phyloP scores from a whole-genome alignment of 2,113 vertebrate species.

The Australoheros scitulus region DNA sequence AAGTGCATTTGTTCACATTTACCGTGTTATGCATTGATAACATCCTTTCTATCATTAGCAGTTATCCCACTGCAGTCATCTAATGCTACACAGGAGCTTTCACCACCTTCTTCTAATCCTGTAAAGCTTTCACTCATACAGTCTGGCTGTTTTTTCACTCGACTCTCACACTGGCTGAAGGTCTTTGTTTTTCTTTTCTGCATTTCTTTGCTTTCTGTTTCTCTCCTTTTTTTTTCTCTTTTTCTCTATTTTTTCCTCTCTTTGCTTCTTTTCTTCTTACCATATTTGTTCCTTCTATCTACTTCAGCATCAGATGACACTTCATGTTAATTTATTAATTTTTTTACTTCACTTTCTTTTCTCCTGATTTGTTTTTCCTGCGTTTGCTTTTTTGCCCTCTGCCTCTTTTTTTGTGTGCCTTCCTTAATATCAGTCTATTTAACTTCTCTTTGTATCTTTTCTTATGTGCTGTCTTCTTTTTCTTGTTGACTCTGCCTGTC shows the following conservation, averaged over 20 bases:
- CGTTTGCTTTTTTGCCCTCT: neutral
- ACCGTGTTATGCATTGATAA: slow-evolving; percentile 45
- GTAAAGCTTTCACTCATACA: neutral
- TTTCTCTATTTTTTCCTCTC: neutral
- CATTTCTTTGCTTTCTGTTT: neutral
- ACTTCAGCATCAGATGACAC: neutral
- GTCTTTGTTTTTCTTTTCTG: neutral
- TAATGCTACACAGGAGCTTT: slow-evolving; percentile 51
- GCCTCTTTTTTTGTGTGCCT: neutral
- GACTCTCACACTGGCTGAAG: neutral
- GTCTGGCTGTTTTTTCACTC: slow-evolving; percentile 18
- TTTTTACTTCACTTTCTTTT: neutral
- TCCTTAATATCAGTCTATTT: neutral
- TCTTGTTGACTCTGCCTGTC: neutral
- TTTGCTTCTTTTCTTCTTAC: neutral
- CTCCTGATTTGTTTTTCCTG: neutral
- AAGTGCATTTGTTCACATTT: slow-evolving; percentile 1
- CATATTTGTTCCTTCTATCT: neutral
- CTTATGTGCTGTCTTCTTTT: neutral
- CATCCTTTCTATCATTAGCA: slow-evolving; percentile 49
- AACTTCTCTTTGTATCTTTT: neutral
- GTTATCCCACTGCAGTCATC: slow-evolving; percentile 28
- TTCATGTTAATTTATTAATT: neutral
- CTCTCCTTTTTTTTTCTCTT: neutral
- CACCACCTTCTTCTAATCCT: slow-evolving; percentile 22